A percentile compares a stretch with the other conserved stretches of the same genome.
phyloP scores from a whole-genome alignment of 2,888 invertebrate genomes.

The Crematogaster levior region DNA sequence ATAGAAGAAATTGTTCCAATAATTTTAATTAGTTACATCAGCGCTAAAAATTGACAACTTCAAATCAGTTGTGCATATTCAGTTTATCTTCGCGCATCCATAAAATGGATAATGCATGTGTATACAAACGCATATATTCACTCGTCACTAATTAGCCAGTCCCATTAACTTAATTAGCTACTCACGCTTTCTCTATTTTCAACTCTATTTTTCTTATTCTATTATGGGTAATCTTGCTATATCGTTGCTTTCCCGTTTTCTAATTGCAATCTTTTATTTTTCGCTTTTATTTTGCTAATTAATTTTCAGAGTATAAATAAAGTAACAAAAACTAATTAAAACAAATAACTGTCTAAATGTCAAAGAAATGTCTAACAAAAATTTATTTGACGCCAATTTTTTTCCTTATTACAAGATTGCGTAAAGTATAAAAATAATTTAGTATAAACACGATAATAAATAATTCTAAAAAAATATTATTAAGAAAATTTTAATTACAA shows the following conservation, averaged over 20 bases:
- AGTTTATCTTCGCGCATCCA: background rate
- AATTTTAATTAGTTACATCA: background rate
- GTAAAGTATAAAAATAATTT: background rate
- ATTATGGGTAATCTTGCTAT: background rate
- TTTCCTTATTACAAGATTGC: background rate
- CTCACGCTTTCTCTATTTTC: slow-evolving; percentile 31
- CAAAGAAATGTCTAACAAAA: background rate
- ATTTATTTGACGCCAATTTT: background rate
- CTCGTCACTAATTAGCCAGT: slow-evolving; percentile 11
- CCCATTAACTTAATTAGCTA: slow-evolving; percentile 2
- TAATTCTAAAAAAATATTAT: background rate
- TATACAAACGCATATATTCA: background rate
- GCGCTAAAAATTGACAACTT: background rate
- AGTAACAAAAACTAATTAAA: background rate
- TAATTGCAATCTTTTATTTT: background rate
- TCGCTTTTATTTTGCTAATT: background rate
- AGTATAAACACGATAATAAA: background rate
- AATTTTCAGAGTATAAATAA: background rate
- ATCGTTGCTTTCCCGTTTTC: background rate
- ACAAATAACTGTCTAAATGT: background rate
- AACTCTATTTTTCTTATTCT: background rate
- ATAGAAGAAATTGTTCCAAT: background rate
- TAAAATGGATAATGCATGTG: background rate
- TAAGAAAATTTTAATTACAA: background rate
- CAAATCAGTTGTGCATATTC: background rate